Evolutionary conservation across 35 echinoderm and acorn worm species (phyloP), one percentile per base, ranked within the genome.

Genomic region (Heliocidaris erythrogramma): DNA sequence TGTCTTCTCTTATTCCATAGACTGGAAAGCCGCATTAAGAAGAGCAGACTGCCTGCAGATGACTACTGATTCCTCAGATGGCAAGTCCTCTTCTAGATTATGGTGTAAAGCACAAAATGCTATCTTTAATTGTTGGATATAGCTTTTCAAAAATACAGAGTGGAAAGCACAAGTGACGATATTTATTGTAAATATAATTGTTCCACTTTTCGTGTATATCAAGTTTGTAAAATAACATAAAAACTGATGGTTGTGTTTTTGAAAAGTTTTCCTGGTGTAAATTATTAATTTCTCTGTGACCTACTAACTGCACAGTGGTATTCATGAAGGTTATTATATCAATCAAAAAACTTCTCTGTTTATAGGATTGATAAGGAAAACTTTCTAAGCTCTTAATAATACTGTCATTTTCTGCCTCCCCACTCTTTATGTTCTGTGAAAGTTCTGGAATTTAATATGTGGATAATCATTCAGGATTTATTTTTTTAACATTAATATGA

Each of bases 11-110:
- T 94, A 21, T 85, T 48, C 86, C 50, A 17, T 42, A 94, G 94
- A 48, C 85, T 94, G 32, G 94, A 94, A 32, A 85, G 78, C 5
- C 17, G 94, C 8, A 87, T 94, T 30, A 94, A 94, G 50, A 94
- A 94, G 49, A 94, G 94, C 48, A 86, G 85, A 88, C 85, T 86
- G 69, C 30, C 94, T 24, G 49, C 85, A 32, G 94, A 94, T 14
- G 87, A 89, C 47, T 89, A 7, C 87, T 89, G 90, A 84, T 50
- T 84, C 48, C 24, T n/a, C 65, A 27, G 52, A 8, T 56, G 52
- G 9, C 52, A 11, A 56, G 21, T 78, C 65, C 27, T 78, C 65
- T 78, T 8, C 65, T 42, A 42, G 35, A 78, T n/a, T n/a, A 78
- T 78, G 8, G 8, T 78, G 18, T 78, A 78, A 78, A n/a, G 27